Evolutionary conservation across 2,888 invertebrate genomes (phyloP), one percentile per base, ranked within the genome.

Genomic region (Sipha maydis): DNA sequence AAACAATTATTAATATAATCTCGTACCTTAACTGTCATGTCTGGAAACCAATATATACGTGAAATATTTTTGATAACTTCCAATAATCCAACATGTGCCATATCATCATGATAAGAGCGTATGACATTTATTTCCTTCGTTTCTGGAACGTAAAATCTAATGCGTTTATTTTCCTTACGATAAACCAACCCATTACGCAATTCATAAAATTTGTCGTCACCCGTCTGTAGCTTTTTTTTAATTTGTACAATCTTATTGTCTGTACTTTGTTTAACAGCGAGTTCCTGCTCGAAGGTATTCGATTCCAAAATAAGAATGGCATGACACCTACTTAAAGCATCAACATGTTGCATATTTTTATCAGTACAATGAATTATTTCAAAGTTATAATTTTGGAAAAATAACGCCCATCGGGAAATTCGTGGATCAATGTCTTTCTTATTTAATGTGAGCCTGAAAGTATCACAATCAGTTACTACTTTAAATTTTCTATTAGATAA

Each of bases 1-100:
- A n/a, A n/a, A n/a, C n/a, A n/a, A n/a, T n/a, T n/a, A n/a, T n/a
- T n/a, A n/a, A n/a, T n/a, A n/a, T n/a, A n/a, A n/a, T n/a, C n/a
- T n/a, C n/a, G n/a, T n/a, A n/a, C n/a, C n/a, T n/a, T n/a, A n/a
- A n/a, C n/a, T n/a, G n/a, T n/a, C n/a, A n/a, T n/a, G n/a, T n/a
- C n/a, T n/a, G n/a, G n/a, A n/a, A n/a, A n/a, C n/a, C n/a, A n/a
- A n/a, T n/a, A n/a, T n/a, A n/a, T n/a, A n/a, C n/a, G n/a, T n/a
- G n/a, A n/a, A n/a, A n/a, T n/a, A n/a, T n/a, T n/a, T n/a, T n/a
- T n/a, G n/a, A n/a, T n/a, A n/a, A n/a, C n/a, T n/a, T n/a, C n/a
- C n/a, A 14, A 54, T 38, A 8, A 31, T 28, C 91, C 91, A 89
- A 92, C 91, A 89, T 92, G 92, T 17, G 92, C 92, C 19, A 91